Evolutionary conservation across 2,888 invertebrate species (phyloP).

Genomic region (Dusona sp.): DNA sequence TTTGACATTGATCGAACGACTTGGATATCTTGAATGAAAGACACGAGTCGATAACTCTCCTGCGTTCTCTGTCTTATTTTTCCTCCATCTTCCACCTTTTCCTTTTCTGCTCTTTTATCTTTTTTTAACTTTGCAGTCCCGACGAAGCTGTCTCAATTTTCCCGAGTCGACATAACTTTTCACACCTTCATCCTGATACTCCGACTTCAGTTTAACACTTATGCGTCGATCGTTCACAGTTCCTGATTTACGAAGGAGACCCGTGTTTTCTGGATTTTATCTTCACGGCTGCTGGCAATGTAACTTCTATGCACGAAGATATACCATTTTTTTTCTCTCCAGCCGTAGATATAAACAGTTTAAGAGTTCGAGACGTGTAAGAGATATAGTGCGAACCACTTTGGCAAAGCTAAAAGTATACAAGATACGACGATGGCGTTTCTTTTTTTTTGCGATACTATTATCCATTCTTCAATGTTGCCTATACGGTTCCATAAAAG

Average conservation of each 20-base stretch:
- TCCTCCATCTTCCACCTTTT: conserved; percentile 33
- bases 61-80: conserved; percentile 39
- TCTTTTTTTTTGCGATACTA: background rate
- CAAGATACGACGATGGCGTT: background rate
- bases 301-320: background rate
- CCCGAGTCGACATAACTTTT: conserved; percentile 45
- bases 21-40: conserved; percentile 61
- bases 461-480: conserved; percentile 24
- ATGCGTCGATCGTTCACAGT: conserved; percentile 40
- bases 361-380: background rate
- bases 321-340: background rate
- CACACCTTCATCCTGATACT: conserved; percentile 18
- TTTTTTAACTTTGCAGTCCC: conserved; percentile 5
- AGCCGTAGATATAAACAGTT: background rate
- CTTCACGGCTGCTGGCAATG: conserved; percentile 16
- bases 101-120: background rate
- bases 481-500: background rate
- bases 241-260: conserved; percentile 15
- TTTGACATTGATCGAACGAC: conserved; percentile 70
- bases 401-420: background rate
- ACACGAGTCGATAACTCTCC: conserved; percentile 64
- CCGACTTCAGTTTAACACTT: conserved; percentile 48
- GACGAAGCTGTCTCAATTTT: conserved; percentile 28
- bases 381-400: background rate
- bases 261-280: conserved; percentile 37